Evolutionary conservation across 2,888 invertebrate species (phyloP), one percentile per base, ranked within the genome.

Genomic region (Aporophyla lueneburgensis): DNA sequence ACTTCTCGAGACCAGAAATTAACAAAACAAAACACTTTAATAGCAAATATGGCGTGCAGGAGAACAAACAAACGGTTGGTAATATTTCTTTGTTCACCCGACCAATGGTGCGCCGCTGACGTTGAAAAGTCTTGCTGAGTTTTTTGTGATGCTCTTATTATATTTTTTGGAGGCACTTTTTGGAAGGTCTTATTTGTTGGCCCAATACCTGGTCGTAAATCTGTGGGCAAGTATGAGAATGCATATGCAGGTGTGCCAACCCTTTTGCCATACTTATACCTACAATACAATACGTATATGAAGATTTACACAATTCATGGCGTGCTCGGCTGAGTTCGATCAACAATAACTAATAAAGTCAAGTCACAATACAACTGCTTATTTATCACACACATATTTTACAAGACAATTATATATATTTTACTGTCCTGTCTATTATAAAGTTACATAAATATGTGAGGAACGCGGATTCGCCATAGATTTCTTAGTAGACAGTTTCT

Each of bases 131-230:
- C 94, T 94, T 94, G 94, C 93, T 93, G 92, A 93, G 93, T 93
- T 95, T 95, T 95, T 96, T 96, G 94, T 96, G 85, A 90, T 92
- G 90, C 92, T 95, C 92, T 96, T 95, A 95, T 96, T 96, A 96
- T 96, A 95, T 95, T 95, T 95, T 95, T 96, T 95, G 94, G 93
- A 91, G 88, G 92, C 90, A 94, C 94, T 94, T 96, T 96, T 95
- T 93, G 93, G 94, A 92, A 93, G 94, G 93, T 94, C 94, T 95
- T 94, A 96, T 96, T 96, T 96, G 95, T 96, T 95, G 94, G 93
- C 91, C 95, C 95, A 94, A 93, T 96, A 95, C 95, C 93, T 92
- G 94, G 93, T 94, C 95, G 94, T 96, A 96, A 96, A 96, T 96
- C 95, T 95, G 93, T 90, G 86, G 89, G 89, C 89, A 90, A 92